Percentiles rank a stretch among this genome's conserved stretches.
Evolutionary conservation across 2,888 invertebrate genomes (phyloP).

Genomic region (Scrobipalpa atriplicella): DNA sequence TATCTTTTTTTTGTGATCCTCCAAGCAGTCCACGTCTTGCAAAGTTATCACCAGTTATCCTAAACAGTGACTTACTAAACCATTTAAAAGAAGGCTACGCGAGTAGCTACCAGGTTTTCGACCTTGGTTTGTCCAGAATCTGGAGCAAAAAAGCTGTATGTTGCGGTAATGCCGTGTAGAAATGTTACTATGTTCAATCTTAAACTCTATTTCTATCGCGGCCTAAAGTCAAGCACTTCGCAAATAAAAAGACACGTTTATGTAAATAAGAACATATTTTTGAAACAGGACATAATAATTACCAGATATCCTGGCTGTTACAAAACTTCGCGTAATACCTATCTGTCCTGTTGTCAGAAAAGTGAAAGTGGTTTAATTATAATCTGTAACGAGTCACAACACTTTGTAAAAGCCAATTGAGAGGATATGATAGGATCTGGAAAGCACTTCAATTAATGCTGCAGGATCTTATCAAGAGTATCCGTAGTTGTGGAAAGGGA

Average conservation of each 20-base stretch:
- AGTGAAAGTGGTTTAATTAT: conserved; percentile 20
- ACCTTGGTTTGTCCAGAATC: no score
- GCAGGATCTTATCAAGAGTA: not conserved
- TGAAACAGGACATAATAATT: not conserved
- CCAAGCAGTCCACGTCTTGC: no score
- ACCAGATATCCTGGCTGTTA: not conserved
- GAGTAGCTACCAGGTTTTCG: no score
- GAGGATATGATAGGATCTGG: conserved; percentile 20
- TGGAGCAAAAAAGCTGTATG: no score
- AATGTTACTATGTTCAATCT: no score
- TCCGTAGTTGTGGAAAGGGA: not conserved
- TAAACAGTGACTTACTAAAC: no score
- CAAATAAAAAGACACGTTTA: not conserved
- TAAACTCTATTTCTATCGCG: no score
- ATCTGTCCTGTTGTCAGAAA: not conserved
- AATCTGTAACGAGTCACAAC: conserved; percentile 6
- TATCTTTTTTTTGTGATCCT: no score
- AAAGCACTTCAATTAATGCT: conserved; percentile 1
- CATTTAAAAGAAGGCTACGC: no score
- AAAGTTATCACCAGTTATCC: no score
- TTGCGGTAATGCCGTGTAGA: no score
- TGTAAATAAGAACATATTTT: conserved; percentile 8
- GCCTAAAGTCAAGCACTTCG: no score
- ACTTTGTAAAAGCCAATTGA: not conserved
- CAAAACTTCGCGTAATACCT: conserved; percentile 20